These are phyloP conservation scores for Sorex maritimensis DNA, from an alignment of 2,797 vertebrate genomes.

Conservation along the genomic window DNA sequence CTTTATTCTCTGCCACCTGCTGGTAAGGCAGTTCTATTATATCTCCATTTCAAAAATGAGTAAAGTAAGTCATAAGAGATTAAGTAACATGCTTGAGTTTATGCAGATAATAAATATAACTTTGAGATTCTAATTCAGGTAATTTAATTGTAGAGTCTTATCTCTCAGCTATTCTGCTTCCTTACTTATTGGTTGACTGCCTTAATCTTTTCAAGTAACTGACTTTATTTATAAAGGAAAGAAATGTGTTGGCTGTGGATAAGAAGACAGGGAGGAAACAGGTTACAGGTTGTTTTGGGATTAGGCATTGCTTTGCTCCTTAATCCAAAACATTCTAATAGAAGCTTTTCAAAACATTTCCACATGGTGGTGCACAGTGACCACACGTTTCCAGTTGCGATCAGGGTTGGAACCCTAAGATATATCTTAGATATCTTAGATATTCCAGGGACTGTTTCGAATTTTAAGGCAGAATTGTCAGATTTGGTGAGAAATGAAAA, in stretches of 20 bases:
- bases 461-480: constrained; percentile 51
- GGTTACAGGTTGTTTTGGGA: background rate
- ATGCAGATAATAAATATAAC: constrained; percentile 28
- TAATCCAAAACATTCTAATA: constrained; percentile 20
- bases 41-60: constrained; percentile 3
- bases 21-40: background rate
- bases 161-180: background rate
- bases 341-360: constrained; percentile 48
- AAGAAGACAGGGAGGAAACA: constrained; percentile 43
- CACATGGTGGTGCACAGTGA: constrained; percentile 77
- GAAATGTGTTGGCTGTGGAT: background rate
- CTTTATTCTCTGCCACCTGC: background rate
- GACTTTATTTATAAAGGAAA: constrained; percentile 58
- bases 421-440: background rate
- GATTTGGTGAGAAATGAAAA: constrained; percentile 38
- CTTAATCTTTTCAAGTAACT: background rate
- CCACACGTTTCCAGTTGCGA: background rate
- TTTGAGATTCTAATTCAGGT: constrained; percentile 26
- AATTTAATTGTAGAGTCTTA: constrained; percentile 47
- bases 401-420: background rate
- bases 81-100: constrained; percentile 30
- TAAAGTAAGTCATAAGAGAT: constrained; percentile 31
- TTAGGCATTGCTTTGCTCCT: background rate
- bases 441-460: background rate
- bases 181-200: background rate